These are phyloP conservation scores for Trematomus loennbergii DNA, from an alignment of 2,113 vertebrate genomes.

Conservation along the genomic window DNA sequence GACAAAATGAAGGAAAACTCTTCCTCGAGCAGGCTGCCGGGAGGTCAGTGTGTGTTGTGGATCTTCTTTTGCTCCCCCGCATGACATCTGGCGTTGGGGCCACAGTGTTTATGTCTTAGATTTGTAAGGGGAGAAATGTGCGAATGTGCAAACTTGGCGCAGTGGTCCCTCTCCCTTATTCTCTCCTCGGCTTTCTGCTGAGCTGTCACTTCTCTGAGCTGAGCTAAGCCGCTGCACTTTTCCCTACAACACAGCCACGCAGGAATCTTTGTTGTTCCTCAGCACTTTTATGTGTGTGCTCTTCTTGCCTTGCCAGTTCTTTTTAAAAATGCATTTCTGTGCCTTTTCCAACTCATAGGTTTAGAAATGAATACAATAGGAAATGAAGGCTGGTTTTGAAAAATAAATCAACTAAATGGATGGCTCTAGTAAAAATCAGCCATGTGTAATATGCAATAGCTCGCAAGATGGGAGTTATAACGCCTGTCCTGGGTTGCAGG, in stretches of 20 bases:
- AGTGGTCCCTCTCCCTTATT: slow-evolving; percentile 32
- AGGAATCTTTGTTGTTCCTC: slow-evolving; percentile 67
- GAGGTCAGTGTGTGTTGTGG: slow-evolving; percentile 48
- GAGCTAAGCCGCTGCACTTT: slow-evolving; percentile 62
- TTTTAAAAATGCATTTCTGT: slow-evolving; percentile 11
- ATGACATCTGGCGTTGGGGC: slow-evolving; percentile 28
- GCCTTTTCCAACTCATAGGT: neutral
- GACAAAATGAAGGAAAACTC: slow-evolving; percentile 39
- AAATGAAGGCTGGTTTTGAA: slow-evolving; percentile 9
- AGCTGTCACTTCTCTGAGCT: slow-evolving; percentile 69
- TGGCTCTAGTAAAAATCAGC: slow-evolving; percentile 4
- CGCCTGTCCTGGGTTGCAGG: neutral
- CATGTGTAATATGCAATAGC: neutral
- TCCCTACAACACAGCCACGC: slow-evolving; percentile 48
- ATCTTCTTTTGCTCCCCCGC: slow-evolving; percentile 31
- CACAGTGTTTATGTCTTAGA: slow-evolving; percentile 31
- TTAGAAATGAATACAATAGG: neutral
- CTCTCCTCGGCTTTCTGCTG: slow-evolving; percentile 66
- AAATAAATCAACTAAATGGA: neutral
- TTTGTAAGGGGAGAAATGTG: slow-evolving; percentile 66
- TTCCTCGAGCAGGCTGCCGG: slow-evolving; percentile 9
- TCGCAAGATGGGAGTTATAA: neutral
- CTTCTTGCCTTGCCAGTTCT: slow-evolving; percentile 46
- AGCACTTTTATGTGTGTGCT: slow-evolving; percentile 72
- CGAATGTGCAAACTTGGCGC: slow-evolving; percentile 63